Evolutionary conservation across 2,113 vertebrate species (phyloP).

Genomic region (Leucoraja erinaceus): DNA sequence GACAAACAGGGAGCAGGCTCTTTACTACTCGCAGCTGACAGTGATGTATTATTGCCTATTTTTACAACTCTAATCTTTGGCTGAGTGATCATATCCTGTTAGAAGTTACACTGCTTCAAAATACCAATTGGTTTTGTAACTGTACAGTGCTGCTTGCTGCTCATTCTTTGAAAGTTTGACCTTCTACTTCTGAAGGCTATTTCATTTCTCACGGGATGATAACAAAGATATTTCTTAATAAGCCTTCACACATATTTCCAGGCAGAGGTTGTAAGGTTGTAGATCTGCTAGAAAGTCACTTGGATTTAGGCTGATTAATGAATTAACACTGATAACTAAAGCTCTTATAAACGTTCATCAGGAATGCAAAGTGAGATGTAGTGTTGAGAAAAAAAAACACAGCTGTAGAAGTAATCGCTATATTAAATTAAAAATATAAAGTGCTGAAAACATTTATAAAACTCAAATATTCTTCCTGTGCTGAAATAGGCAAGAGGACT

Average conservation of each 20-base stretch:
- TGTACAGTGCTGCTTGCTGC: not conserved
- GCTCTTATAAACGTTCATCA: not conserved
- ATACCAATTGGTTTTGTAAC: not conserved
- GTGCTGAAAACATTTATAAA: not conserved
- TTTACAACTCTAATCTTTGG: not conserved
- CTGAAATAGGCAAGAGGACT: not conserved
- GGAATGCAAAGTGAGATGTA: not conserved
- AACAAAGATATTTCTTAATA: not conserved
- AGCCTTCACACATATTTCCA: not conserved
- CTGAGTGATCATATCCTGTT: not conserved
- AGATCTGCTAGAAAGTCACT: not conserved
- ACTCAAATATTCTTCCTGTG: not conserved
- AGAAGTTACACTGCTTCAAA: not conserved
- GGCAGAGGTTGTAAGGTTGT: not conserved
- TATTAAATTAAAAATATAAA: not conserved
- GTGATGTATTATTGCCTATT: slow-evolving; percentile 19
- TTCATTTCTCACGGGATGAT: not conserved
- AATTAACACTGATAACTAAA: not conserved
- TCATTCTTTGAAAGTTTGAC: not conserved
- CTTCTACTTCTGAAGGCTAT: not conserved
- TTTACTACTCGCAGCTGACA: slow-evolving; percentile 12
- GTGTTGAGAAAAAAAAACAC: too few relatives aligned
- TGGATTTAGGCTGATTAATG: not conserved
- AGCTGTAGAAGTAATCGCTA: not conserved
- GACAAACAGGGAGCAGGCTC: not conserved